These are phyloP conservation scores for Latrodectus geometricus DNA, from an alignment of 1,140 invertebrate species.

Conservation along the genomic window DNA sequence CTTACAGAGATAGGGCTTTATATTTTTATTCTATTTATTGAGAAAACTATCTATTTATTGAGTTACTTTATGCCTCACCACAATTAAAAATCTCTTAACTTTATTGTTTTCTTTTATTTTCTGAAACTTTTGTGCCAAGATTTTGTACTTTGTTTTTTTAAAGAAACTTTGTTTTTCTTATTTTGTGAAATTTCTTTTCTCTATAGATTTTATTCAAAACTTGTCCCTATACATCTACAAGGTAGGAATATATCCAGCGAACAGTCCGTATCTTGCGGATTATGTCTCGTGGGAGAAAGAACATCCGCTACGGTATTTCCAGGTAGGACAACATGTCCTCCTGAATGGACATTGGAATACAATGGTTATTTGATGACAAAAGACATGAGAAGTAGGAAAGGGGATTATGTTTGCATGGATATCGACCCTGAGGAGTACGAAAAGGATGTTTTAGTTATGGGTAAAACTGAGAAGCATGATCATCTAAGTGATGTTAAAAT, in stretches of 20 bases:
- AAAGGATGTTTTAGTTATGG: background rate
- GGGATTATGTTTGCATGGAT: slow-evolving; percentile 40
- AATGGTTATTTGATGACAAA: slow-evolving; percentile 29
- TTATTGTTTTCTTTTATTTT: no score
- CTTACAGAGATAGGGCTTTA: no score
- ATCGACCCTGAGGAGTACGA: background rate
- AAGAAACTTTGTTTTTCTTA: background rate
- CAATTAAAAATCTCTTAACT: no score
- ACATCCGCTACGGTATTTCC: slow-evolving; percentile 23
- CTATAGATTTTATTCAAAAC: background rate
- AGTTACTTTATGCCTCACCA: no score
- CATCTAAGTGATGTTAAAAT: slow-evolving; percentile 21
- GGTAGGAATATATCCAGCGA: background rate
- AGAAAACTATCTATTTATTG: no score
- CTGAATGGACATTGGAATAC: slow-evolving; percentile 36
- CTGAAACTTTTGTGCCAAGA: no score
- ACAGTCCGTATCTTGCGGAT: background rate
- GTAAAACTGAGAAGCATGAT: background rate
- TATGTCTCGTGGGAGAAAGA: slow-evolving; percentile 34
- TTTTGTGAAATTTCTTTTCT: background rate
- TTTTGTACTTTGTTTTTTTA: background rate
- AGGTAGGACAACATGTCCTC: slow-evolving; percentile 17
- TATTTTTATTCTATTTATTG: no score
- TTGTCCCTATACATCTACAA: background rate
- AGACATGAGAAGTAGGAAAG: slow-evolving; percentile 20